phyloP scores from a whole-genome alignment of 1,140 invertebrate species.

The Lordiphosa collinella region DNA sequence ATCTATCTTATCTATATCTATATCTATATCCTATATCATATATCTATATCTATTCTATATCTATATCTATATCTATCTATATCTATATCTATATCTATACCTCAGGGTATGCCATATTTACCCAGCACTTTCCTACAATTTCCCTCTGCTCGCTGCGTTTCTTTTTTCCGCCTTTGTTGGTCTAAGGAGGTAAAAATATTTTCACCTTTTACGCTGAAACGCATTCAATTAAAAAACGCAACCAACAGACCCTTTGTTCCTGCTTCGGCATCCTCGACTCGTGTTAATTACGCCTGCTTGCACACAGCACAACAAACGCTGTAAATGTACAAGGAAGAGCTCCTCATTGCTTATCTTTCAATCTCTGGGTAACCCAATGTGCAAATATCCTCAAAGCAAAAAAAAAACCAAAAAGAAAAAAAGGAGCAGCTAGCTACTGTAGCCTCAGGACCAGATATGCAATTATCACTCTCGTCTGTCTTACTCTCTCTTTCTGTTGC shows the following conservation, averaged over 20 bases:
- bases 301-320: conserved; percentile 6
- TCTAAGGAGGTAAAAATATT: conserved; percentile 43
- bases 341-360: conserved; percentile 8
- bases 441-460: conserved; percentile 37
- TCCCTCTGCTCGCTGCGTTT: not conserved
- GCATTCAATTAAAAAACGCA: conserved; percentile 67
- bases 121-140: not conserved
- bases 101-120: not conserved
- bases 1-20: too few relatives aligned
- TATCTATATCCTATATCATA: too few relatives aligned
- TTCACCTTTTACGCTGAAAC: conserved; percentile 69
- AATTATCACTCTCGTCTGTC: conserved; percentile 12
- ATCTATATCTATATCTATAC: not conserved
- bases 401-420: conserved; percentile 15
- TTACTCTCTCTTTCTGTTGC: conserved; percentile 14
- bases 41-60: too few relatives aligned
- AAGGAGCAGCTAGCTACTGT: conserved; percentile 54
- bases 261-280: conserved; percentile 5
- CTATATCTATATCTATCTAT: too few relatives aligned
- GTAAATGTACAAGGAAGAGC: conserved; percentile 1
- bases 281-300: conserved; percentile 60
- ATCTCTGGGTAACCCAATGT: conserved; percentile 33
- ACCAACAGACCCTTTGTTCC: not conserved
- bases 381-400: conserved; percentile 37
- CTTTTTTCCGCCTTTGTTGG: conserved; percentile 3